phyloP scores from a whole-genome alignment of 1,140 invertebrate genomes.

The Xylocopa sonorina region DNA sequence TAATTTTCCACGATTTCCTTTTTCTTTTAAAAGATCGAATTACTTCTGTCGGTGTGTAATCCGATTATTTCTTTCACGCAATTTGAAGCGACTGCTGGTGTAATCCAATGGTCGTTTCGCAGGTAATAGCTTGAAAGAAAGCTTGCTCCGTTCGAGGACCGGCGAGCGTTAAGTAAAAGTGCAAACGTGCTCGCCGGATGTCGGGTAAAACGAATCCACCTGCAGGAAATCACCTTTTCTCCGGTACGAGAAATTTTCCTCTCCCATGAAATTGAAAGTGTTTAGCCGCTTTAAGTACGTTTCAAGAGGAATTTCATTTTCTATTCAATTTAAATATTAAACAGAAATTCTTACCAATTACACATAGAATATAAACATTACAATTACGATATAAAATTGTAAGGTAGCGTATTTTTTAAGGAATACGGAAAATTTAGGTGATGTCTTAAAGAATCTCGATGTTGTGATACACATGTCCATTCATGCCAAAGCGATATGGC shows the following conservation, averaged over 20 bases:
- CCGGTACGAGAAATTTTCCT: background rate
- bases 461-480: background rate
- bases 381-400: too few species aligned
- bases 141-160: constrained; percentile 18
- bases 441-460: background rate
- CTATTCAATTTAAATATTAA: background rate
- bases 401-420: too few species aligned
- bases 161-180: constrained; percentile 7
- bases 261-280: constrained; percentile 1
- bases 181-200: background rate
- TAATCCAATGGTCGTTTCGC: constrained; percentile 24
- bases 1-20: constrained; percentile 1
- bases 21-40: background rate
- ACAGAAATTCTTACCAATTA: background rate
- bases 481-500: background rate
- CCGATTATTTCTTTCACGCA: constrained; percentile 9
- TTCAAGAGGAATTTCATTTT: background rate
- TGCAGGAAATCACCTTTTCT: background rate
- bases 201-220: background rate
- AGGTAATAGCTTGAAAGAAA: constrained; percentile 39
- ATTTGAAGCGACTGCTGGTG: background rate
- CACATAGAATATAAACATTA: too few species aligned
- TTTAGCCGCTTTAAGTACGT: background rate
- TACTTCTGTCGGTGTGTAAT: constrained; percentile 7
- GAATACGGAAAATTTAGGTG: background rate